A percentile compares a stretch with the other conserved stretches of the same genome.
Conservation (phyloP, 2,888 invertebrate species). For the Campoplex nolae region DNA sequence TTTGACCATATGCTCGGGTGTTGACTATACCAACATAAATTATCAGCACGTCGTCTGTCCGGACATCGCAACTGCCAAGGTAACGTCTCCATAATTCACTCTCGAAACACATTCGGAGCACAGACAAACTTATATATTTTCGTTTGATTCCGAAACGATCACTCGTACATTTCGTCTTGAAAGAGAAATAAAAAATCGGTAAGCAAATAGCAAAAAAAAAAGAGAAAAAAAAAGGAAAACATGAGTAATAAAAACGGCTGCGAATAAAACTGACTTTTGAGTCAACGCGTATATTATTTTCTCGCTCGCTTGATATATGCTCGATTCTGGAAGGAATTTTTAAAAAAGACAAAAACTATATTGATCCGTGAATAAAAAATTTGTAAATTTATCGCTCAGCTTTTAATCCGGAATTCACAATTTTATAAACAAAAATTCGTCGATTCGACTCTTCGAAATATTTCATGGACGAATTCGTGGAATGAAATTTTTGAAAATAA, state of each 20-base stretch:
- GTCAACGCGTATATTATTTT: neutral
- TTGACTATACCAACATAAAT: conserved; percentile 99
- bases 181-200: neutral
- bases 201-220: neutral
- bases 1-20: conserved; percentile 98
- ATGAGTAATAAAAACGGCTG: neutral
- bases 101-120: neutral
- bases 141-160: conserved; percentile 23
- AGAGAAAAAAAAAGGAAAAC: neutral
- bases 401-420: too few relatives aligned
- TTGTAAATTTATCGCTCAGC: too few relatives aligned
- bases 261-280: neutral
- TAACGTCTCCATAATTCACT: conserved; percentile 84
- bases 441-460: too few relatives aligned
- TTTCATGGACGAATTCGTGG: too few relatives aligned
- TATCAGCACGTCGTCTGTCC: conserved; percentile 99
- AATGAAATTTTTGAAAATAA: neutral
- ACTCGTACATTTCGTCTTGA: conserved; percentile 8
- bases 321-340: neutral
- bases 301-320: neutral
- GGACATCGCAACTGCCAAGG: conserved; percentile 97
- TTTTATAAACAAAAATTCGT: too few relatives aligned
- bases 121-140: conserved; percentile 4
- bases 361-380: too few relatives aligned
- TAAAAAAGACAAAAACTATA: neutral